Evolutionary conservation across 1,140 invertebrate genomes (phyloP), one percentile per base, ranked within the genome.

Genomic region (Lucilia sericata): DNA sequence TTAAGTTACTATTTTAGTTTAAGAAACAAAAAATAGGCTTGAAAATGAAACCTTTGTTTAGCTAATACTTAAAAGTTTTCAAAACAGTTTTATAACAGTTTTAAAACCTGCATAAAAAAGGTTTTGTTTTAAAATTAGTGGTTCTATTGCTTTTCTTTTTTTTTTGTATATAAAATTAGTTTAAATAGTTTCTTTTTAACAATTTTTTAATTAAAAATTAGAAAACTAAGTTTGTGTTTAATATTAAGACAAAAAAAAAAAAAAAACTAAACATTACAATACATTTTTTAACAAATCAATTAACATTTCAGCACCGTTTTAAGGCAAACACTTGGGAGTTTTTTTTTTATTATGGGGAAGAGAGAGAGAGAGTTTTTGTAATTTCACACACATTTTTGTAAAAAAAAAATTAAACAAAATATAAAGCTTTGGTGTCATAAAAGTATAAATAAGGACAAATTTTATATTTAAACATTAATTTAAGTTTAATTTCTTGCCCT

Each of bases 221-320:
- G 47, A 30, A 65, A 49, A 14, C 7, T 47, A 65, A 19, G n/a
- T 42, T 70, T 55, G 19, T 51, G 51, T 60, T 25, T 60, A 51
- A 51, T n/a, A n/a, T n/a, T n/a, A n/a, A 30, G 25, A 30, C 1
- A 30, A 30, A 30, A 30, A 30, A 30, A 30, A 30, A 30, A 2
- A 30, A 30, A 30, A 30, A 2, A 55, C 5, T 12, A 55, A 55
- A 70, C 21, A 70, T 70, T 70, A 70, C 65, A 70, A 70, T 70
- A 74, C 34, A 70, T 83, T 83, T 30, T 30, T 30, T 83, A 36
- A 74, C 60, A 70, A 74, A 47, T 47, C 70, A 74, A 47, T 83
- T 74, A 90, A 90, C 87, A 90, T 90, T 90, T 90, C 89, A 90
- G 89, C 89, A 90, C 89, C 89, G 87, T 89, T 87, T 90, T 88